phyloP scores from a whole-genome alignment of 1,140 invertebrate genomes.

The Sinonovacula constricta region DNA sequence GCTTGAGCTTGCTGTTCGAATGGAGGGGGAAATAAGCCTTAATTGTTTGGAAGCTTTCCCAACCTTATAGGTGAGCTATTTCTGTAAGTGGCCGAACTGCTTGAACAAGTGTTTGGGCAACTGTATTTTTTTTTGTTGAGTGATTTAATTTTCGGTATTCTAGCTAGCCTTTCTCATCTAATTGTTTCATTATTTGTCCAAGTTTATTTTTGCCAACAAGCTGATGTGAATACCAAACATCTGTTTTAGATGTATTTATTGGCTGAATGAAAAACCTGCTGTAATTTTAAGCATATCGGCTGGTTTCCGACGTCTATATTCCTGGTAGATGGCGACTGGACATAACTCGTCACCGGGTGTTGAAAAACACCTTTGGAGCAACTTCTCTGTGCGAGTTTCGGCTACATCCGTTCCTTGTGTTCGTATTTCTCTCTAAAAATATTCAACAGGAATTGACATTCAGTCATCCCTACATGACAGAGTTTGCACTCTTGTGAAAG shows the following conservation, averaged over 20 bases:
- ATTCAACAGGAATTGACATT: neutral
- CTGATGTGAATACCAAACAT: neutral
- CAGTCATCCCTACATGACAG: neutral
- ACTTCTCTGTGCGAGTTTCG: neutral
- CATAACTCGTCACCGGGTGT: no score
- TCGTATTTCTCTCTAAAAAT: constrained; percentile 38
- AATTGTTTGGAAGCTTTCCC: neutral
- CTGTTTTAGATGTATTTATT: neutral
- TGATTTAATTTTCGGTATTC: no score
- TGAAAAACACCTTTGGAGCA: no score
- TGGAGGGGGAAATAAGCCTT: no score
- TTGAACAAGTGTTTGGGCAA: constrained; percentile 9
- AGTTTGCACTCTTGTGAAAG: constrained; percentile 8
- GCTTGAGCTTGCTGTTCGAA: no score
- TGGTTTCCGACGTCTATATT: constrained; percentile 19
- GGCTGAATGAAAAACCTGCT: constrained; percentile 29
- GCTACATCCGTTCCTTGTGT: constrained; percentile 28
- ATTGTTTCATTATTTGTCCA: no score
- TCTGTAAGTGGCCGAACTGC: constrained; percentile 1
- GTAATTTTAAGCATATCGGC: neutral
- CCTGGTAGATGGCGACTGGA: constrained; percentile 32
- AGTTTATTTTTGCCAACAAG: no score
- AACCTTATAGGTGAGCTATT: constrained; percentile 21
- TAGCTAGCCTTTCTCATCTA: no score
- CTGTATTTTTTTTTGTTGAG: no score